These are phyloP conservation scores for Leptinotarsa peninsularis DNA, from an alignment of 2,888 invertebrate species.

Conservation along the genomic window DNA sequence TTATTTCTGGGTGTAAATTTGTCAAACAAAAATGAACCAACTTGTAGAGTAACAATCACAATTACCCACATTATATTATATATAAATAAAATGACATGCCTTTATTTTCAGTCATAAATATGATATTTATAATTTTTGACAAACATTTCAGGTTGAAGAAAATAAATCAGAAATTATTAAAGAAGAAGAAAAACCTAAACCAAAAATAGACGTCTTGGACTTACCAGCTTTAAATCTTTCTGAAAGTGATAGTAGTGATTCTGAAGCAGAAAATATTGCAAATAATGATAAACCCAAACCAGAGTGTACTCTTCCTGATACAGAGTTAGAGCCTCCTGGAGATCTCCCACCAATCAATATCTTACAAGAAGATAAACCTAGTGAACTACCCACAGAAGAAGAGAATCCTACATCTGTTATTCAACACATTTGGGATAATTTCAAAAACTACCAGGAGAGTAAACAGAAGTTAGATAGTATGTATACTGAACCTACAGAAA, in stretches of 20 bases:
- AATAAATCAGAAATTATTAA: slow-evolving; percentile 61
- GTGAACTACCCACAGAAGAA: slow-evolving; percentile 52
- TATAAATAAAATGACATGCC: too few relatives aligned
- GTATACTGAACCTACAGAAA: slow-evolving; percentile 47
- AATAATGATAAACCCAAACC: slow-evolving; percentile 39
- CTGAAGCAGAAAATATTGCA: slow-evolving; percentile 65
- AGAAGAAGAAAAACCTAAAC: slow-evolving; percentile 60
- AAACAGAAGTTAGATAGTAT: slow-evolving; percentile 69
- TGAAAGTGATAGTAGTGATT: slow-evolving; percentile 82
- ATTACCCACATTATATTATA: too few relatives aligned
- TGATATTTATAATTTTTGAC: not conserved
- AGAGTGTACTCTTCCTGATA: slow-evolving; percentile 24
- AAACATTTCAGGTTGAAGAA: slow-evolving; percentile 52
- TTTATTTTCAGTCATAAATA: not conserved
- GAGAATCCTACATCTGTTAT: slow-evolving; percentile 57
- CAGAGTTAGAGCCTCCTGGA: slow-evolving; percentile 36
- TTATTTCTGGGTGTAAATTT: too few relatives aligned
- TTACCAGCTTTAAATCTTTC: slow-evolving; percentile 86
- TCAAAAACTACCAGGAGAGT: slow-evolving; percentile 79
- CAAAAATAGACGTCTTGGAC: slow-evolving; percentile 73
- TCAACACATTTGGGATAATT: slow-evolving; percentile 82
- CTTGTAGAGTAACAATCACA: too few relatives aligned
- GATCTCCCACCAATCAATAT: slow-evolving; percentile 36
- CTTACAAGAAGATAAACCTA: slow-evolving; percentile 54
- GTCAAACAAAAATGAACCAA: too few relatives aligned